phyloP scores from a whole-genome alignment of 2,797 vertebrate genomes.

The Pithecia hirsuta region DNA sequence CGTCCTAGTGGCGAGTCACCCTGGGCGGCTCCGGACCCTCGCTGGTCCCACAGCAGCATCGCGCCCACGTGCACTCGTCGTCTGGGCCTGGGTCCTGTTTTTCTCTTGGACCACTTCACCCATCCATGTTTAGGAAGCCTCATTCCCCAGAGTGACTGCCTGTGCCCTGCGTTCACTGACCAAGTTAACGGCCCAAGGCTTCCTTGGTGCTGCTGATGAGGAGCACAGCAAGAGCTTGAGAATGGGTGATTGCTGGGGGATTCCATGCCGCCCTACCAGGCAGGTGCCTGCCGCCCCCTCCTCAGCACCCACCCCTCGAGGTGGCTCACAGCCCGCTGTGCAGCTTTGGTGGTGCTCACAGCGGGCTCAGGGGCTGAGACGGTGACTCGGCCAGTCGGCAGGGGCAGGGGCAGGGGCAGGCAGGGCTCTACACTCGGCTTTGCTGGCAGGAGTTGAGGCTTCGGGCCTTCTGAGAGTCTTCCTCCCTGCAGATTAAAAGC shows the following conservation, averaged over 20 bases:
- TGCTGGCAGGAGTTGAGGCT: neutral
- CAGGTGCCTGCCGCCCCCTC: neutral
- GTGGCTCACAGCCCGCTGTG: neutral
- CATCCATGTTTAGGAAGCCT: rapidly evolving
- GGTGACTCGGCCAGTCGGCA: rapidly evolving
- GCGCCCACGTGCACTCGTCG: rapidly evolving
- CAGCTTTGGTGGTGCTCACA: neutral
- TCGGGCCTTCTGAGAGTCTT: neutral
- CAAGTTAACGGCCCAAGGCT: rapidly evolving
- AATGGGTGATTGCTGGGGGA: rapidly evolving
- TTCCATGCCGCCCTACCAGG: rapidly evolving
- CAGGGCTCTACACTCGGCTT: rapidly evolving
- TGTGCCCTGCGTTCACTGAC: too few species aligned
- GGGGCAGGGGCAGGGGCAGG: neutral
- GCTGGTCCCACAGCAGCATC: rapidly evolving
- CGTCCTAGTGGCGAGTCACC: rapidly evolving
- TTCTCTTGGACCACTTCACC: neutral
- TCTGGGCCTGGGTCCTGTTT: neutral
- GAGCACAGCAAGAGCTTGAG: rapidly evolving
- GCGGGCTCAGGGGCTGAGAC: neutral
- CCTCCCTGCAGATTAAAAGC: neutral
- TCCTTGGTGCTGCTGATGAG: neutral
- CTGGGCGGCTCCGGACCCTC: rapidly evolving
- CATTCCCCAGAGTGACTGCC: neutral
- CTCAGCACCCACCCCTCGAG: neutral